Base-by-base conservation (phyloP, 2,888 invertebrate genomes). In the Yponomeuta plumbellus region DNA sequence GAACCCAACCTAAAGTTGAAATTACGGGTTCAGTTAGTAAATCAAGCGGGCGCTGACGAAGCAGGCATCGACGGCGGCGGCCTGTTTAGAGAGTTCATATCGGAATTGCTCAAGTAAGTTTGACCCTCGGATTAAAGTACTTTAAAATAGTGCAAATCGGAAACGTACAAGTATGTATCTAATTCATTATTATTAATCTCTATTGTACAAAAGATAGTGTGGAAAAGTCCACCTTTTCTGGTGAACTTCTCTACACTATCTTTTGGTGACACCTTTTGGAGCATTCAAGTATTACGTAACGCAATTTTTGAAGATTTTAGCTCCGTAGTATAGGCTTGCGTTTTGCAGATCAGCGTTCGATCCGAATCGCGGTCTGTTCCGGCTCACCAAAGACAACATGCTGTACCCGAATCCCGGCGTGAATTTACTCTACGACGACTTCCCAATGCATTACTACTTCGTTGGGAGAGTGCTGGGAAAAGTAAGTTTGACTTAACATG, bases 61-160 rank as follows among this genome's bases (percentile, higher is more conserved):
- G 97, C 97, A 0, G 99, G 99, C 0, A 97, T 99, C 2, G 99
- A 99, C 81, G 99, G 99, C 2, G 99, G 99, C 1, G 99, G 99
- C 0, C 93, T 99, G 17, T 98, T 98, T 80, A 93, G 99, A 63
- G 99, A 99, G 84, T 99, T 99, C 81, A 92, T 99, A 3, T 96
- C 96, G 1, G 98, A 99, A 83, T 91, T 99, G 11, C 92, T 99
- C 39, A 98, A 97, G 92, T 90, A 75, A 80, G 87, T 78, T 11
- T 40, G 34, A n/a, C 10, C 10, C 20, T 58, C 56, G 56, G 17
- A 2, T 11, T 23, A n/a, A 21, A 44, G 44, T 40, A 17, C 17
- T 11, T 17, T 61, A 22, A 20, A 22, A 22, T 10, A 22, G 21
- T 61, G 13, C 23, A 6, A 23, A 61, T 20, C 17, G 21, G 61